These are phyloP conservation scores for Lindbergichthys nudifrons DNA, from an alignment of 2,797 vertebrate species.

Conservation along the genomic window DNA sequence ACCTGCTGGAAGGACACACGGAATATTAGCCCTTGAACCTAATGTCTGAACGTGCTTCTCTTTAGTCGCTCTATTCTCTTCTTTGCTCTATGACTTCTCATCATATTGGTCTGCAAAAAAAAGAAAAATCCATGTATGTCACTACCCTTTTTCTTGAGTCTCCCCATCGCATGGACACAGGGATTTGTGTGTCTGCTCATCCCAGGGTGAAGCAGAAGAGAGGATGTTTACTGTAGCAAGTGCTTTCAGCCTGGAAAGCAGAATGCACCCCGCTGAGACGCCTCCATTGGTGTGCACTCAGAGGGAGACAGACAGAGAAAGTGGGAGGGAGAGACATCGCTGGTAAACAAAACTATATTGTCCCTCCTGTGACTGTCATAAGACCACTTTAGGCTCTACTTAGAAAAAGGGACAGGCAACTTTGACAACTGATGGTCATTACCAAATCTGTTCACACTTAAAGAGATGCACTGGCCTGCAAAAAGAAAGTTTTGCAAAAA, in stretches of 20 bases:
- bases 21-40: neutral
- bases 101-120: constrained; percentile 8
- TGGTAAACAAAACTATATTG: constrained; percentile 41
- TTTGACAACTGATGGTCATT: constrained; percentile 32
- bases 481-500: neutral
- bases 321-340: constrained; percentile 32
- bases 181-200: constrained; percentile 65
- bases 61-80: neutral
- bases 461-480: neutral
- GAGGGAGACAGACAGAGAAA: constrained; percentile 28
- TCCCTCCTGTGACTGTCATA: constrained; percentile 27
- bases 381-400: constrained; percentile 11
- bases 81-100: constrained; percentile 19
- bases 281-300: constrained; percentile 61
- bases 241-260: constrained; percentile 61
- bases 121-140: constrained; percentile 33
- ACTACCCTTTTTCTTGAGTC: constrained; percentile 20
- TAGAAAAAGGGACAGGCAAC: neutral
- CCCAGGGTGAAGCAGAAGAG: constrained; percentile 43
- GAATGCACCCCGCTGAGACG: constrained; percentile 63
- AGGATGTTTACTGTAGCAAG: constrained; percentile 67
- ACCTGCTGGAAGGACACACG: neutral
- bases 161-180: constrained; percentile 28
- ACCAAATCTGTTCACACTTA: neutral
- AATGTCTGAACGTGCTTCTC: neutral